These are phyloP conservation scores for Taurulus bubalis DNA, from an alignment of 2,113 vertebrate species.

Conservation along the genomic window DNA sequence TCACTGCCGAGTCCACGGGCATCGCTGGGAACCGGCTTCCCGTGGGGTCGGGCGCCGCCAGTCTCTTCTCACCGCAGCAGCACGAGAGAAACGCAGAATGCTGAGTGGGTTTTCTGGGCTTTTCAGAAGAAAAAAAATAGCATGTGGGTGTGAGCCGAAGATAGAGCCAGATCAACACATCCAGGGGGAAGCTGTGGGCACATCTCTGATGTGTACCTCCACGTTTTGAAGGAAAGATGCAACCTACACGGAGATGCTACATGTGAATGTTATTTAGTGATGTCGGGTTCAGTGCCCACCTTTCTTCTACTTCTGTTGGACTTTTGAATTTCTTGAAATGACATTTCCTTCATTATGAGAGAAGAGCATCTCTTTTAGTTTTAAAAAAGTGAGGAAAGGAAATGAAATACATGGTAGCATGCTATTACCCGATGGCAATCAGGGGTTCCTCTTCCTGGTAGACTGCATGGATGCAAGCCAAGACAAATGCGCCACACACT, in stretches of 20 bases:
- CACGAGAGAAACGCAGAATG: slow-evolving; percentile 41
- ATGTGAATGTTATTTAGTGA: not conserved
- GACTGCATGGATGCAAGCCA: not conserved
- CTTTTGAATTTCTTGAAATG: not conserved
- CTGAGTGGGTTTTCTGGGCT: slow-evolving; percentile 56
- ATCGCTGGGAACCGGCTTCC: slow-evolving; percentile 32
- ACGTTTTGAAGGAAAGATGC: slow-evolving; percentile 13
- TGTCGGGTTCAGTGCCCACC: not conserved
- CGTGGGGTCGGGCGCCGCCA: slow-evolving; percentile 3
- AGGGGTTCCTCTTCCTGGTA: no score
- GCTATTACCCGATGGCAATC: no score
- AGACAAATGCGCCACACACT: no score
- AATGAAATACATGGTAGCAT: not conserved
- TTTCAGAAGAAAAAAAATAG: slow-evolving; percentile 35
- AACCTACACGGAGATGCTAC: not conserved
- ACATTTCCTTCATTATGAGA: not conserved
- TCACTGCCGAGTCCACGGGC: slow-evolving; percentile 27
- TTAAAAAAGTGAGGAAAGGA: not conserved
- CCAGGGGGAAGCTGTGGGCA: slow-evolving; percentile 40
- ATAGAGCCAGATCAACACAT: slow-evolving; percentile 37
- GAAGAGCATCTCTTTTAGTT: not conserved
- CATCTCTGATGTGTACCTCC: slow-evolving; percentile 16
- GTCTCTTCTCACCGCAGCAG: slow-evolving; percentile 36
- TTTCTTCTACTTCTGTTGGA: not conserved
- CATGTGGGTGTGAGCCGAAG: slow-evolving; percentile 54